Conservation (phyloP, 2,797 vertebrate species). For the Ctenopoma kingsleyae region DNA sequence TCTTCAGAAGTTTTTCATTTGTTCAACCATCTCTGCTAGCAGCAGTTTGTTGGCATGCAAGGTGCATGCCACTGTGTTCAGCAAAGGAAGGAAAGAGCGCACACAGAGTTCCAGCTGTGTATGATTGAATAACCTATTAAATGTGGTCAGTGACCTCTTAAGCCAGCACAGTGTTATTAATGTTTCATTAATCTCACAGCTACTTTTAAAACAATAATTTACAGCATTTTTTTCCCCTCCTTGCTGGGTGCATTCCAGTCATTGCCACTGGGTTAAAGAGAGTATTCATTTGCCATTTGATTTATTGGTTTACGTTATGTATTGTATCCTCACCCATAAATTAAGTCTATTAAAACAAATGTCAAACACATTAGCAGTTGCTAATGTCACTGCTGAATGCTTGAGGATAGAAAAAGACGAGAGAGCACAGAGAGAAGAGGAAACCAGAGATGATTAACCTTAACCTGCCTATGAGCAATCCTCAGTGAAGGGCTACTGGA, state of each 20-base stretch:
- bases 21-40: constrained; percentile 30
- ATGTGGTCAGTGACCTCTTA: constrained; percentile 82
- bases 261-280: constrained; percentile 67
- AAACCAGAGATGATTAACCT: constrained; percentile 79
- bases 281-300: constrained; percentile 74
- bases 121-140: constrained; percentile 83
- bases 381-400: constrained; percentile 69
- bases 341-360: constrained; percentile 81
- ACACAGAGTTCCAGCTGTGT: constrained; percentile 66
- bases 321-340: constrained; percentile 70
- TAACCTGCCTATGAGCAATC: constrained; percentile 71
- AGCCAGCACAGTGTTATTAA: constrained; percentile 68
- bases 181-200: constrained; percentile 82
- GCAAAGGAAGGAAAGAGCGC: constrained; percentile 44
- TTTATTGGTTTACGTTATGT: constrained; percentile 74
- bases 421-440: constrained; percentile 41
- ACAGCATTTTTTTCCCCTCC: constrained; percentile 44
- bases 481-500: constrained; percentile 49
- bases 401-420: constrained; percentile 65
- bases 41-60: constrained; percentile 49
- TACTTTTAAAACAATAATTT: constrained; percentile 81
- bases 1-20: constrained; percentile 31
- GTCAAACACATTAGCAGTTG: constrained; percentile 78
- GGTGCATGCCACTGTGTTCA: constrained; percentile 44
- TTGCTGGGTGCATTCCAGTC: constrained; percentile 56